phyloP scores from a whole-genome alignment of 2,888 invertebrate species.

The Baccha elongata region DNA sequence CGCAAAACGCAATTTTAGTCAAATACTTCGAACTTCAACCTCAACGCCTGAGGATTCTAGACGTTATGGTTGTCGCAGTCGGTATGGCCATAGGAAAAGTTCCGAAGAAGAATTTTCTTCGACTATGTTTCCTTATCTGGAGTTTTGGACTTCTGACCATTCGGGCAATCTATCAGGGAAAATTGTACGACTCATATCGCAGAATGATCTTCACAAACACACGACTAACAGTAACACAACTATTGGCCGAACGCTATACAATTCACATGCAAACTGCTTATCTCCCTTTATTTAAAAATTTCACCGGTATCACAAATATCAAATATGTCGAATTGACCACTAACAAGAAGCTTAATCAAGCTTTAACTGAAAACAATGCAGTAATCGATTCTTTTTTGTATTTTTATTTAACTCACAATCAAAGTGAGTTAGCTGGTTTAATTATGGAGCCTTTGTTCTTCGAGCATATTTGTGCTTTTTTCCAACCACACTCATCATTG shows the following conservation, averaged over 20 bases:
- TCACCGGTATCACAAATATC: neutral
- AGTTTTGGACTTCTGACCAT: conserved; percentile 18
- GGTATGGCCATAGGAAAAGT: neutral
- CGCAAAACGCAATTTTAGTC: neutral
- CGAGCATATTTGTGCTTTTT: neutral
- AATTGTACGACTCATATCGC: conserved; percentile 14
- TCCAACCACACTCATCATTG: conserved; percentile 14
- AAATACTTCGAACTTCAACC: neutral
- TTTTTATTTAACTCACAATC: conserved; percentile 20
- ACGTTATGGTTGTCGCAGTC: neutral
- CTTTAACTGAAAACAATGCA: neutral
- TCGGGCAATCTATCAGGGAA: neutral
- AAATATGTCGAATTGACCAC: conserved; percentile 19
- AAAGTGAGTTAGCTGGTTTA: conserved; percentile 1
- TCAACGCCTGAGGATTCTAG: neutral
- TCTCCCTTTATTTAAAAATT: neutral
- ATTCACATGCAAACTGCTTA: conserved; percentile 24
- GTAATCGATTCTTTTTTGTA: conserved; percentile 16
- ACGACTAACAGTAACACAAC: conserved; percentile 5
- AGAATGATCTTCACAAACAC: neutral
- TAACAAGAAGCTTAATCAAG: conserved; percentile 1
- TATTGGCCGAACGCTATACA: neutral
- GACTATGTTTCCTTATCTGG: conserved; percentile 9
- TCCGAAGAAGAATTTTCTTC: neutral
- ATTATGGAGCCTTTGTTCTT: conserved; percentile 1